Evolutionary conservation across 2,113 vertebrate species (phyloP).

Genomic region (Dipodomys merriami): DNA sequence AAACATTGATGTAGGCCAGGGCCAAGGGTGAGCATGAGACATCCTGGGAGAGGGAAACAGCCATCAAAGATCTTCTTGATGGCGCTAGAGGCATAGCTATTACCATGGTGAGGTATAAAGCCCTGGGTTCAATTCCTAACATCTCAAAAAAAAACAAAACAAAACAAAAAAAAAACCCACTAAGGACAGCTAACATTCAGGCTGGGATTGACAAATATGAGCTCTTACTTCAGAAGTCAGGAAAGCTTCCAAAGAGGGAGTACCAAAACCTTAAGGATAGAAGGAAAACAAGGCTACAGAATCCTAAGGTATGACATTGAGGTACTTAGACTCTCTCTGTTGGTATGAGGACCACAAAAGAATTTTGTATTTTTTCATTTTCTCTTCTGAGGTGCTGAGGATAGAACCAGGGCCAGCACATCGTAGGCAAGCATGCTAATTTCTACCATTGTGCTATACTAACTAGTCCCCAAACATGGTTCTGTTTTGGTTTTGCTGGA

Average conservation of each 20-base stretch:
- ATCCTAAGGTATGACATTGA: not conserved
- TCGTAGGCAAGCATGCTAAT: not conserved
- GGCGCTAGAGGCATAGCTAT: not conserved
- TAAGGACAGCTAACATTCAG: slow-evolving; percentile 7
- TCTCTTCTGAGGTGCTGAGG: not conserved
- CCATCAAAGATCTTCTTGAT: not conserved
- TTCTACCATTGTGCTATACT: not conserved
- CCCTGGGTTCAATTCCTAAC: not conserved
- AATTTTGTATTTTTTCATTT: not conserved
- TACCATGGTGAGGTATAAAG: not conserved
- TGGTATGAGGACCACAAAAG: not conserved
- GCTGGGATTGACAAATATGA: not conserved
- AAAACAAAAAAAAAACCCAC: not conserved
- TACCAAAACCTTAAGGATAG: slow-evolving; percentile 10
- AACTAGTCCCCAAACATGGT: too few species aligned
- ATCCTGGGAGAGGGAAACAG: not conserved
- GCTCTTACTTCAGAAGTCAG: slow-evolving; percentile 5
- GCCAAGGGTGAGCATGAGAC: not conserved
- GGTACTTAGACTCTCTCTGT: not conserved
- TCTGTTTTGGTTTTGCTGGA: not conserved
- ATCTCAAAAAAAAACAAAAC: not conserved
- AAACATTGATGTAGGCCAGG: not conserved
- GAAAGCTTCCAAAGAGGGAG: not conserved
- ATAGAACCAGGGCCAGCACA: not conserved
- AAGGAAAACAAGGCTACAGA: slow-evolving; percentile 1